phyloP scores from a whole-genome alignment of 2,113 vertebrate species.

The Erythrolamprus reginae region DNA sequence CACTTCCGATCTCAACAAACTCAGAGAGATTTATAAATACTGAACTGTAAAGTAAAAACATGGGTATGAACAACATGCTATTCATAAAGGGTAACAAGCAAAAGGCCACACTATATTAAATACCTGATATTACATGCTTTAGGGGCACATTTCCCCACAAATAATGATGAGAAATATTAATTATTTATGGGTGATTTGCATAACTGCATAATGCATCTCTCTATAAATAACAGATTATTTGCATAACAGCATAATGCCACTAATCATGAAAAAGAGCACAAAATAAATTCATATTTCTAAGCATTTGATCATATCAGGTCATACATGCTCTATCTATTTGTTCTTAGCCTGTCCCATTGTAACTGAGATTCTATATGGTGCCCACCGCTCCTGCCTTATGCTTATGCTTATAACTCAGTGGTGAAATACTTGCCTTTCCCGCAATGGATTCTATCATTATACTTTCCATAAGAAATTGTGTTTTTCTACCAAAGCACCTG shows the following conservation, averaged over 20 bases:
- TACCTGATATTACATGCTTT: conserved; percentile 27
- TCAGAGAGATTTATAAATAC: neutral
- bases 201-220: conserved; percentile 34
- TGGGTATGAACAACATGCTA: neutral
- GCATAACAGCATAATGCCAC: conserved; percentile 30
- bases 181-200: conserved; percentile 31
- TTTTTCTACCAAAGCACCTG: neutral
- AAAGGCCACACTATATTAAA: conserved; percentile 17
- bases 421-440: neutral
- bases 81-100: neutral
- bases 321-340: conserved; percentile 1
- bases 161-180: conserved; percentile 33
- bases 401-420: neutral
- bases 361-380: neutral
- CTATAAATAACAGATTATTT: conserved; percentile 36
- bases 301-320: conserved; percentile 9
- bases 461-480: neutral
- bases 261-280: conserved; percentile 27
- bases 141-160: conserved; percentile 21
- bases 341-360: neutral
- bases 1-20: neutral
- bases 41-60: neutral
- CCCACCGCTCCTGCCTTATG: neutral
- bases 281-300: conserved; percentile 31
- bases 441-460: neutral